Base-by-base conservation (phyloP, 2,888 invertebrate species). In the Cinara cedri region DNA sequence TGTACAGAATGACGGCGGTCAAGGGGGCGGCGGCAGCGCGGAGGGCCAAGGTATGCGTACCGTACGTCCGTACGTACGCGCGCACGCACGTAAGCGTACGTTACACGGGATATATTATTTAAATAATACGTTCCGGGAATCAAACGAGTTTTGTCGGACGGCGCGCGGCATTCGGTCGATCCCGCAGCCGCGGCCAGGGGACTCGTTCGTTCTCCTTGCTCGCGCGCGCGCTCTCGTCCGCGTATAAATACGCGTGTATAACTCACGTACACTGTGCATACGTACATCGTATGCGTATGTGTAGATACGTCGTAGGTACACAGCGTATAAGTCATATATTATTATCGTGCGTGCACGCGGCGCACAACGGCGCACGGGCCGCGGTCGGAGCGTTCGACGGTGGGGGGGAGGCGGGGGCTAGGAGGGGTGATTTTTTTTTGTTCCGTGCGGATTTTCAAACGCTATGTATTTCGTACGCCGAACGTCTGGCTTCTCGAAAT, bases 81-180 rank as follows among this genome's bases (percentile, higher is more conserved):
- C n/a, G n/a, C n/a, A n/a, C n/a, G n/a, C n/a, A n/a, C n/a, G n/a
- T n/a, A n/a, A n/a, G n/a, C n/a, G n/a, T n/a, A n/a, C n/a, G n/a
- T n/a, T n/a, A n/a, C n/a, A n/a, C n/a, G n/a, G n/a, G n/a, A 60
- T 46, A 60, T 46, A 55, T 66, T 66, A 68, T 76, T 72, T 78
- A 78, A 78, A 78, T 34, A 34, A 34, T 78, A 66, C 55, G 66
- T 68, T 68, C 46, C 34, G 44, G 68, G 76, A 68, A 68, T 78
- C 26, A 78, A 78, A 78, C 76, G 68, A 68, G 76, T 78, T 78
- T 78, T 78, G 66, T 65, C 24, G 65, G 6, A 75, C 75, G 66
- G 65, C 24, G n/a, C n/a, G n/a, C n/a, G 42, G 65, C 24, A 19
- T 21, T 34, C 34, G 11, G 57, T 55, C 75, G 65, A 65, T 72